Evolutionary conservation across 2,797 vertebrate genomes (phyloP), one percentile per base, ranked within the genome.

Genomic region (Myiotriccus ornatus): DNA sequence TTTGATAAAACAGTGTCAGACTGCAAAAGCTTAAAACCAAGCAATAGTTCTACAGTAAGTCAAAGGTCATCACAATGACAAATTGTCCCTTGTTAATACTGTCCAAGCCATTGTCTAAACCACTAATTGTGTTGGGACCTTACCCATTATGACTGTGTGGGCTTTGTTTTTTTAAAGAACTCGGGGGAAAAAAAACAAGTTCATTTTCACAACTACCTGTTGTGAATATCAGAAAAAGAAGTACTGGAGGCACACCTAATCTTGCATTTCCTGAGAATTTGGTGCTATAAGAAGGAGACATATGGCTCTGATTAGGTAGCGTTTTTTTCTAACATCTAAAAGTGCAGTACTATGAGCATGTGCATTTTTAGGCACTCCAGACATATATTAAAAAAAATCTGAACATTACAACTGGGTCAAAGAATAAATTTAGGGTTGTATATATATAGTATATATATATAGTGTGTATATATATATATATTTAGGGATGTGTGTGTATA

Each of bases 61-160:
- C 14, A 74, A 53, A 83, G 60, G 30, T 49, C 47, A 39, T 75
- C 53, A 56, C 25, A 46, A 20, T 6, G 16, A 81, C 47, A 39
- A 59, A n/a, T 5, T 0, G 0, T 34, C 3, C 21, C 24, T 28
- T 67, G 25, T 49, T 79, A 79, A 59, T 39, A 59, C 9, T 46
- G 25, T 70, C n/a, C 34, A 27, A 56, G 46, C 21, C 32, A 32
- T 27, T 84, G 44, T 46, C 17, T 64, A 27, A 76, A 65, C 28
- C 37, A 18, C 18, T 56, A 12, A 70, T 53, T 75, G 14, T 46
- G 52, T 35, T 18, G 15, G 43, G 10, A 56, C 18, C 41, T 59
- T 57, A 39, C 30, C 37, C 24, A 11, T 55, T 37, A 50, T 41
- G 75, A 73, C 46, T 64, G 7, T 50, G 41, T 14, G 35, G 11